Base-by-base conservation (phyloP, 2,888 invertebrate genomes). In the Tortrix viridana region DNA sequence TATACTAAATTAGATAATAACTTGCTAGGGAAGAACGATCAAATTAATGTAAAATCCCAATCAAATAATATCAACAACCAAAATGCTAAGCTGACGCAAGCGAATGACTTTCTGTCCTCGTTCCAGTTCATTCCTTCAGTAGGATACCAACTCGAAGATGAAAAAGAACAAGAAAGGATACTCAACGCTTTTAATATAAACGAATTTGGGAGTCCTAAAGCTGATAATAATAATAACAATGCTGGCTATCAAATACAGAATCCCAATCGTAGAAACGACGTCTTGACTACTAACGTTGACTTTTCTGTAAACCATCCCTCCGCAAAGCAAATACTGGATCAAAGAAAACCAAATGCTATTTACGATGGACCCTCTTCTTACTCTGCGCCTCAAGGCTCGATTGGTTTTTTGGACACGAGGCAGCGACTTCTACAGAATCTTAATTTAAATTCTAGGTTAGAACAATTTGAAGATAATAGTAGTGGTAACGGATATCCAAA, bases 361-460 rank as follows among this genome's bases (percentile, higher is more conserved):
- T 92, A 91, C 61, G 75, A 80, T 50, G 91, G 90, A 0, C 89
- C 88, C 5, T 89, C 89, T n/a, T 91, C 92, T 0, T 92, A 91
- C 65, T 86, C 79, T 0, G 88, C 89, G 41, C 88, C 90, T 18
- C 91, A 91, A 68, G 78, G 82, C 4, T 88, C 89, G 41, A 77
- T 90, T 43, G 90, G 88, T n/a, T 84, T 75, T 58, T 75, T 90
- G 67, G 74, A 74, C 67, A 55, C 67, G n/a, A 74, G 71, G 60
- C 77, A 79, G 70, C 69, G 71, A 55, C 53, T 62, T 19, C 48
- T 65, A 64, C 72, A 77, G 47, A 69, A 71, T 64, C 73, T 74
- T 61, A 80, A 80, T 44, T 74, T 72, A 41, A 86, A 75, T 62
- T 77, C 86, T 56, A 85, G 80, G 66, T 65, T 91, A 71, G 91